phyloP scores from a whole-genome alignment of 2,113 vertebrate genomes.

The Colius striatus region DNA sequence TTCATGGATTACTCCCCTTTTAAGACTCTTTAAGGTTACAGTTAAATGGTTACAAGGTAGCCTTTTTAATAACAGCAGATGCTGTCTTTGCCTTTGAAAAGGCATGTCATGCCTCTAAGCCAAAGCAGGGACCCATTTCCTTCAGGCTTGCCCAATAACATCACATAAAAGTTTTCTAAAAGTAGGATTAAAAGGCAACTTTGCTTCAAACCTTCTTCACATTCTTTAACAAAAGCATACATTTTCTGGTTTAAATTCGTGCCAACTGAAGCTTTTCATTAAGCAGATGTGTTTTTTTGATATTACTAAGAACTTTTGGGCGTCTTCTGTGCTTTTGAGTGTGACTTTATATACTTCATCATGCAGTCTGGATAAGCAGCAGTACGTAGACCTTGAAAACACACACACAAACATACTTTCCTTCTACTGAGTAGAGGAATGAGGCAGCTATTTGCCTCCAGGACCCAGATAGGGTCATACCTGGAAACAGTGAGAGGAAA shows the following conservation, averaged over 20 bases:
- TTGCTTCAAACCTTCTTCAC: neutral
- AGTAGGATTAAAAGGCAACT: neutral
- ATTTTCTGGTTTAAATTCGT: neutral
- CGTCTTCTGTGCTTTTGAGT: neutral
- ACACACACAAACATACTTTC: neutral
- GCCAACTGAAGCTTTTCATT: neutral
- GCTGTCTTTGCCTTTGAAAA: neutral
- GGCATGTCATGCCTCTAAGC: neutral
- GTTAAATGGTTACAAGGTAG: neutral
- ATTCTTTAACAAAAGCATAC: neutral
- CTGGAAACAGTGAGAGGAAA: neutral
- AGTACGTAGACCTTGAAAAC: neutral
- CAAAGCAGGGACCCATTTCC: neutral
- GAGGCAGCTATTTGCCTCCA: neutral
- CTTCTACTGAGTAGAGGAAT: neutral
- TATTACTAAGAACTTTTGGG: neutral
- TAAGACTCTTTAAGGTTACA: neutral
- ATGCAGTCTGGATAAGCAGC: neutral
- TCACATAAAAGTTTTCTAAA: neutral
- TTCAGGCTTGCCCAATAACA: neutral
- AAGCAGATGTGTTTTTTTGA: neutral
- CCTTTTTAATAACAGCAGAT: neutral
- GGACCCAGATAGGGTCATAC: neutral
- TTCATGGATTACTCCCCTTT: neutral
- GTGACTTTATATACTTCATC: neutral